Base-by-base conservation (phyloP, 2,888 invertebrate species). In the Drosophila paranaensis region DNA sequence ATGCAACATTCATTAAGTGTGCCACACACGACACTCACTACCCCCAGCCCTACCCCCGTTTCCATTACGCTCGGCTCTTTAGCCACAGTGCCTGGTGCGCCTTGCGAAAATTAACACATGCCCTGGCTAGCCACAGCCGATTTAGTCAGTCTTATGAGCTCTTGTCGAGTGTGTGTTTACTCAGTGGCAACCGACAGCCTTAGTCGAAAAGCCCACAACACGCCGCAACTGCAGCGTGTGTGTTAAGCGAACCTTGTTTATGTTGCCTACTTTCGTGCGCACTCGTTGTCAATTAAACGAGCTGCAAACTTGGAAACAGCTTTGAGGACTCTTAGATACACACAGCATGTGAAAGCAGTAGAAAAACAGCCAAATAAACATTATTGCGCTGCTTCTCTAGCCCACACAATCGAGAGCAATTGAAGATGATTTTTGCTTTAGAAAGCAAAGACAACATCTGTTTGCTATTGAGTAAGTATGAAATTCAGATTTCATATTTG, bases 1-100 rank as follows among this genome's bases (percentile, higher is more conserved):
- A 74, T 89, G 85, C 76, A 84, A 76, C 84, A 87, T 81, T 78
- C 71, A 84, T 87, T 78, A 71, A 71, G 72, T 79, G 72, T 61
- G 61, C 56, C 60, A 40, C 55, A 62, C 65, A 79, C 73, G 50
- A 55, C 42, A 46, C 37, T 40, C 35, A 8, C 20, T 25, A 10
- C 5, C 8, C 56, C 3, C 35, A 64, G 46, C 11, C 62, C 39
- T 42, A 55, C 62, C 43, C 30, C 20, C 64, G 57, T 4, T 25
- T 51, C 51, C 16, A 35, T 33, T 25, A 39, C 25, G 25, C 48
- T 25, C 48, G 6, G 48, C 42, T 37, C 39, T 20, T 4, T 10
- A 14, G 45, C 6, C 43, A 11, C 11, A 6, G 13, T 16, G 20
- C n/a, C 13, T 43, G 58, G 10, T 40, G 39, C 27, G 14, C 35